Evolutionary conservation across 2,113 vertebrate species (phyloP).

Genomic region (Ardeotis arabs): DNA sequence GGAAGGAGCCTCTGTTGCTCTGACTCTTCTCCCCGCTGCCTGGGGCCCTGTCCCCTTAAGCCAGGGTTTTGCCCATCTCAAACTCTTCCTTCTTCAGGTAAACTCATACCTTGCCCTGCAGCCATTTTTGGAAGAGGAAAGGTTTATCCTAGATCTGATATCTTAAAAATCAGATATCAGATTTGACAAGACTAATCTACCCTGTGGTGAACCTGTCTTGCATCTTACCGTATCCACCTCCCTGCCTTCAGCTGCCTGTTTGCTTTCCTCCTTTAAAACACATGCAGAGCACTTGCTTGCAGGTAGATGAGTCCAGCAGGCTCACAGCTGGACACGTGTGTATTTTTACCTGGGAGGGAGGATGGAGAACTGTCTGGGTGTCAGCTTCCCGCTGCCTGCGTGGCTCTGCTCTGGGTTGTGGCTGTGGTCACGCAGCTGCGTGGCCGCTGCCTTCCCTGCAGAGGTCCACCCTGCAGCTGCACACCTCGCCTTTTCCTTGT

Average conservation of each 20-base stretch:
- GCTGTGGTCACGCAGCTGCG: background rate
- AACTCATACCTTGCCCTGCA: background rate
- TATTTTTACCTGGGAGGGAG: background rate
- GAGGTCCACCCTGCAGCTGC: background rate
- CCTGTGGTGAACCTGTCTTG: background rate
- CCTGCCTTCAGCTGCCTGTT: accelerated
- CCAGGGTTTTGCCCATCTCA: background rate
- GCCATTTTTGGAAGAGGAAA: background rate
- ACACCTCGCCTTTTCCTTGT: background rate
- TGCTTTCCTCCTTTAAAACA: background rate
- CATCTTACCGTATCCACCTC: background rate
- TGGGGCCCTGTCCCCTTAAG: background rate
- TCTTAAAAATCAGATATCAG: background rate
- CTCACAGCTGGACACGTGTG: background rate
- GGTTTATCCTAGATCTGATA: background rate
- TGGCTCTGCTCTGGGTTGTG: background rate
- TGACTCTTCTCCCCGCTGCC: background rate
- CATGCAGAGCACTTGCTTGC: accelerated
- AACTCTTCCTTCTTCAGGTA: background rate
- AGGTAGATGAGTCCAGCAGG: background rate
- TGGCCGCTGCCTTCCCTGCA: accelerated
- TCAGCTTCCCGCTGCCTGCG: background rate
- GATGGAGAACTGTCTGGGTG: background rate
- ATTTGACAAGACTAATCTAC: background rate
- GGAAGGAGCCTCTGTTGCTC: background rate